phyloP scores from a whole-genome alignment of 2,797 vertebrate species.

The Tapera naevia region DNA sequence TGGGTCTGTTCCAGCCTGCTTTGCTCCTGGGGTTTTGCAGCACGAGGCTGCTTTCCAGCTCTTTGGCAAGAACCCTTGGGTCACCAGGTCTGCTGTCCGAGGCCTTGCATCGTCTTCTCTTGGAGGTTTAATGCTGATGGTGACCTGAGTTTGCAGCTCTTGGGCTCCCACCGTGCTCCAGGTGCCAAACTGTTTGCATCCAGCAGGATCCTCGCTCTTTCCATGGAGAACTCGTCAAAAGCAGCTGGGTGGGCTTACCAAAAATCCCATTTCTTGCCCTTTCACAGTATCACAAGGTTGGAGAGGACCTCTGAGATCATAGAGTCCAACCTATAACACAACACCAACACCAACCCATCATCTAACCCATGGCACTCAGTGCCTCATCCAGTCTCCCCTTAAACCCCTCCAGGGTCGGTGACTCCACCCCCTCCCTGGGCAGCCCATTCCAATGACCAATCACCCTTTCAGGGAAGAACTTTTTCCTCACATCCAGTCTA shows the following conservation, averaged over 20 bases:
- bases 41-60: background rate
- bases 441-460: no score
- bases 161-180: background rate
- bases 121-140: background rate
- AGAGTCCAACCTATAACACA: no score
- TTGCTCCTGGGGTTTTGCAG: background rate
- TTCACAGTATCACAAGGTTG: no score
- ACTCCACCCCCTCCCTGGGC: no score
- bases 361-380: no score
- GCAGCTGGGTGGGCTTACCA: accelerated
- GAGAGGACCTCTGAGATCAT: no score
- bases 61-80: background rate
- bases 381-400: no score
- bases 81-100: background rate
- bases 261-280: background rate
- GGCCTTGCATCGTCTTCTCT: accelerated
- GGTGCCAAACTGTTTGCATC: background rate
- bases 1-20: background rate
- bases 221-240: no score
- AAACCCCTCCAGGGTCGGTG: no score
- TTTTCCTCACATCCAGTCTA: no score
- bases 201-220: accelerated
- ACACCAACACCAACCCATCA: no score
- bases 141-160: background rate
- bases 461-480: no score